phyloP scores from a whole-genome alignment of 2,113 vertebrate genomes.

The Sterna hirundo region DNA sequence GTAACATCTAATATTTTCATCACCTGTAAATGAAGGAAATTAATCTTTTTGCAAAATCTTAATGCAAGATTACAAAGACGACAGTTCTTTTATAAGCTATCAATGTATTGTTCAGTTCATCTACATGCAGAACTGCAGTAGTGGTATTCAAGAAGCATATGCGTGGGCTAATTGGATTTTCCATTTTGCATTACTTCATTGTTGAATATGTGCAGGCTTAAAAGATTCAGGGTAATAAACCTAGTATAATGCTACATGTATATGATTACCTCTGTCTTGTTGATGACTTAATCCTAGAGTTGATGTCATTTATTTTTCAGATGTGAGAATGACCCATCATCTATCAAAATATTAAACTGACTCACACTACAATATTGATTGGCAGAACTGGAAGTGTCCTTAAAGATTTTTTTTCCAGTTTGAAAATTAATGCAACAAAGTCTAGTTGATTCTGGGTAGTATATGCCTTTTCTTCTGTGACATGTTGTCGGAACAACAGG shows the following conservation, averaged over 20 bases:
- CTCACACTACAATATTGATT: background rate
- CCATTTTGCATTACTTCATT: constrained; percentile 41
- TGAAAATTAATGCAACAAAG: background rate
- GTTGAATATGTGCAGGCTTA: constrained; percentile 42
- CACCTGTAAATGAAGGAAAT: background rate
- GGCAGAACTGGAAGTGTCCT: background rate
- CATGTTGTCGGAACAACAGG: background rate
- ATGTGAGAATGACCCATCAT: background rate
- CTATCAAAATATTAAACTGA: constrained; percentile 17
- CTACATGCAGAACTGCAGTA: background rate
- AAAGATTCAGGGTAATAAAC: constrained; percentile 56
- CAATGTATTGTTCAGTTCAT: constrained; percentile 9
- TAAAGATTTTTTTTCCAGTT: background rate
- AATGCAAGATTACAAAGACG: background rate
- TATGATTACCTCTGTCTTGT: constrained; percentile 28
- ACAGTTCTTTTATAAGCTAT: background rate
- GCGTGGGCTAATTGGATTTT: constrained; percentile 65
- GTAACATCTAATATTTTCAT: background rate
- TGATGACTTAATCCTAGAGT: constrained; percentile 30
- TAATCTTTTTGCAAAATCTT: background rate
- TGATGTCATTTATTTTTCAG: constrained; percentile 31
- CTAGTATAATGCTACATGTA: constrained; percentile 1
- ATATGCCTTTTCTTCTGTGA: background rate
- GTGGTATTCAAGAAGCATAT: constrained; percentile 29
- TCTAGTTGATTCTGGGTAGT: background rate